Percentiles rank a stretch among this genome's conserved stretches.
phyloP scores from a whole-genome alignment of 1,140 invertebrate genomes.

The Sycophaga agraensis region DNA sequence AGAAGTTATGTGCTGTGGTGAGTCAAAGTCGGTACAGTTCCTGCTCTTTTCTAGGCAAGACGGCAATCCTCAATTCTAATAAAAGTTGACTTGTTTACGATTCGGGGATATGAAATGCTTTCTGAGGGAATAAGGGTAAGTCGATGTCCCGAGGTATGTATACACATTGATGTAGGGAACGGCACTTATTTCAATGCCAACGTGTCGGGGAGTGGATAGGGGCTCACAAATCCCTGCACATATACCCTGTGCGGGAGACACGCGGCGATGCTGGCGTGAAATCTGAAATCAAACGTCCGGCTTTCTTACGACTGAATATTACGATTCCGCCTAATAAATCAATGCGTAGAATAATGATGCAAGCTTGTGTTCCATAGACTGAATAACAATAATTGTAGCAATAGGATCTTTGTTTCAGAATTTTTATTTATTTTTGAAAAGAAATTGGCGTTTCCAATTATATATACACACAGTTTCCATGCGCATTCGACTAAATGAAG shows the following conservation, averaged over 20 bases:
- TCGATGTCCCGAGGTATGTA: not conserved
- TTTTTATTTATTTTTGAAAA: no score
- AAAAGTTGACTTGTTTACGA: constrained; percentile 21
- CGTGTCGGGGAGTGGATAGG: constrained; percentile 16
- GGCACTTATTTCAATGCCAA: constrained; percentile 15
- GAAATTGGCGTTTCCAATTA: no score
- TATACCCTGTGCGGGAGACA: not conserved
- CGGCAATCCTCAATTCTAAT: constrained; percentile 12
- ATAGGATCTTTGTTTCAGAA: no score
- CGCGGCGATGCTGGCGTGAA: constrained; percentile 5
- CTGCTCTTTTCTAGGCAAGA: not conserved
- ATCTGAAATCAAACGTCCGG: constrained; percentile 7
- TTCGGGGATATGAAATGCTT: constrained; percentile 7
- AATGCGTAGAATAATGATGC: no score
- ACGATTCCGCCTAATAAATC: no score
- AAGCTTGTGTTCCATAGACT: no score
- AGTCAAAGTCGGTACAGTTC: not conserved
- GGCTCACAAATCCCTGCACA: not conserved
- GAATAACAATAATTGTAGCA: no score
- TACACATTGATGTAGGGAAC: constrained; percentile 11
- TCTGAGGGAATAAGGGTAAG: constrained; percentile 13
- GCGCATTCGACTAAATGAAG: no score
- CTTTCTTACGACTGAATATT: no score
- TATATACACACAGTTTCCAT: no score
- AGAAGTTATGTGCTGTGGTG: constrained; percentile 1